phyloP scores from a whole-genome alignment of 2,888 invertebrate species.

The Geotrupes spiniger region DNA sequence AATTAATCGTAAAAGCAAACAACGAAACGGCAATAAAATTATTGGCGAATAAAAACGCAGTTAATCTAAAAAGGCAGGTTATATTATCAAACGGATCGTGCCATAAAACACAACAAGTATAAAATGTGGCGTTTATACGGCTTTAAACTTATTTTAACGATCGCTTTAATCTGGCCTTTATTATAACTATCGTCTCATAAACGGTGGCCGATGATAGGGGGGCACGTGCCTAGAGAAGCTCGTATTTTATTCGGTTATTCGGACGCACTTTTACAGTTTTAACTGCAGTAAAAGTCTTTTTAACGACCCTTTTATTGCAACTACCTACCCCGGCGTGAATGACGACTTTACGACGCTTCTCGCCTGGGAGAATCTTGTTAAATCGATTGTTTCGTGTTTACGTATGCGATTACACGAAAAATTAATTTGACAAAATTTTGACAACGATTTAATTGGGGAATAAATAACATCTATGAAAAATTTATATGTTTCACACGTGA shows the following conservation, averaged over 20 bases:
- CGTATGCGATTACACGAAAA: too few species aligned
- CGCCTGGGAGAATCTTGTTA: conserved; percentile 12
- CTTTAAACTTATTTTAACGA: conserved; percentile 49
- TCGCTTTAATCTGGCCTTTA: conserved; percentile 49
- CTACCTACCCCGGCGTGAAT: conserved; percentile 43
- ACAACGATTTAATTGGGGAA: too few species aligned
- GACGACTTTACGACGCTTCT: conserved; percentile 31
- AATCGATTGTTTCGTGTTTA: too few species aligned
- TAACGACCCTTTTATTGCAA: conserved; percentile 51
- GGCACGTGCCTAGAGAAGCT: conserved; percentile 48
- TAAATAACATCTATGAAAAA: too few species aligned
- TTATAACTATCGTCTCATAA: conserved; percentile 49
- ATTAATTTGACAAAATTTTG: too few species aligned
- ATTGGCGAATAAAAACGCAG: conserved; percentile 8
- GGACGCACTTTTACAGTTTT: conserved; percentile 52
- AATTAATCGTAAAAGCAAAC: conserved; percentile 16
- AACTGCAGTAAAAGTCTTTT: conserved; percentile 52
- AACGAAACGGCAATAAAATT: conserved; percentile 15
- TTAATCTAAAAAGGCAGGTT: conserved; percentile 30
- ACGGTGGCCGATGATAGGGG: conserved; percentile 39
- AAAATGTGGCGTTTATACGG: conserved; percentile 49
- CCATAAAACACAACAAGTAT: conserved; percentile 48
- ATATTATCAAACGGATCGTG: conserved; percentile 44
- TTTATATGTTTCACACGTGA: too few species aligned
- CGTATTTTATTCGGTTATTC: conserved; percentile 47